Conservation (phyloP, 2,113 vertebrate genomes). For the Pongo abelii region DNA sequence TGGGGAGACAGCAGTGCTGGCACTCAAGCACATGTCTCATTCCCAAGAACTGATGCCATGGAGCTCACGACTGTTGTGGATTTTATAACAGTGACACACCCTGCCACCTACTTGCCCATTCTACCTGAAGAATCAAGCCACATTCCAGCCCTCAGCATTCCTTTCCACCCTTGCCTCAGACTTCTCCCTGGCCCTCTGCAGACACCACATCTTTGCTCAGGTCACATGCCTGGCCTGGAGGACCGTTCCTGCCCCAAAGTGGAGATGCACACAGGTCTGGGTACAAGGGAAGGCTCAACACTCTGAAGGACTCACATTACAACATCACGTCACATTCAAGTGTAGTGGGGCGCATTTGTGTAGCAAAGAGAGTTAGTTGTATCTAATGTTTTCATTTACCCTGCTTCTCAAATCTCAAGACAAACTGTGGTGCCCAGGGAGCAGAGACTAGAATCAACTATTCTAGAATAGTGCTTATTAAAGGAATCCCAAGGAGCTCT, state of each 20-base stretch:
- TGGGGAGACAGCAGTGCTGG: not conserved
- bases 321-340: not conserved
- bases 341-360: not conserved
- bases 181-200: not conserved
- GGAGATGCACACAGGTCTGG: not conserved
- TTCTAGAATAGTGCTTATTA: not conserved
- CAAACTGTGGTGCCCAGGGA: not conserved
- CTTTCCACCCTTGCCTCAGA: not conserved
- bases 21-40: not conserved
- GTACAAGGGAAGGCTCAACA: not conserved
- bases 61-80: not conserved
- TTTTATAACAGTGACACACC: not conserved
- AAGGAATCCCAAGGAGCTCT: not conserved
- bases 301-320: not conserved
- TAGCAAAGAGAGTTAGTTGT: not conserved
- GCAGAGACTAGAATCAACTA: not conserved
- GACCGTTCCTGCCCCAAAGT: not conserved
- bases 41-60: not conserved
- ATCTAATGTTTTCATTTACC: not conserved
- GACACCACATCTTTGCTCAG: not conserved
- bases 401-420: slow-evolving; percentile 18
- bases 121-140: not conserved
- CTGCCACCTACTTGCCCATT: not conserved
- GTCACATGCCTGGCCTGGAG: not conserved
- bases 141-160: not conserved